Conservation (phyloP, 2,888 invertebrate genomes). For the Cybosia mesomella region DNA sequence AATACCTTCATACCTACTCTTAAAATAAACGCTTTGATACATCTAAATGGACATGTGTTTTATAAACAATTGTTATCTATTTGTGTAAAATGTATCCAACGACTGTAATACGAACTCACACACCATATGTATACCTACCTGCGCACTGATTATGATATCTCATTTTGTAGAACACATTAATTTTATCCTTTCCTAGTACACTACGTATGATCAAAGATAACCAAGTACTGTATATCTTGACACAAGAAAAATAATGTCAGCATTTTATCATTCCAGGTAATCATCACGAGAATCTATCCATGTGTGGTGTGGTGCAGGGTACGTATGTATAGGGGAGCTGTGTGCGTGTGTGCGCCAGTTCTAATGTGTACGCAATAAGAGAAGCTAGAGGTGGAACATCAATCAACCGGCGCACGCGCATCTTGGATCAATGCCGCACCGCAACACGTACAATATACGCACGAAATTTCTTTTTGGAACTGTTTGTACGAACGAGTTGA, state of each 20-base stretch:
- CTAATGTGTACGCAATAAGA: slow-evolving; percentile 11
- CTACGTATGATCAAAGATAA: slow-evolving; percentile 16
- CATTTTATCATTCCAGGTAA: slow-evolving; percentile 25
- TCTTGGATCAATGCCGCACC: too few relatives aligned
- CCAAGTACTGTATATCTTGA: slow-evolving; percentile 5
- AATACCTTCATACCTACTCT: too few relatives aligned
- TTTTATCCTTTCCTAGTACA: slow-evolving; percentile 5
- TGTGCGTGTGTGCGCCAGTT: not conserved
- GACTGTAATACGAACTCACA: not conserved
- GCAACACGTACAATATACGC: not conserved
- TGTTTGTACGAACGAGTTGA: not conserved
- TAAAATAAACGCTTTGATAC: too few relatives aligned
- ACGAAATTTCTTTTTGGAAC: not conserved
- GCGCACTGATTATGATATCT: slow-evolving; percentile 4
- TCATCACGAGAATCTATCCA: not conserved
- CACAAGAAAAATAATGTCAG: slow-evolving; percentile 13
- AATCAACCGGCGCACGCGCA: slow-evolving; percentile 17
- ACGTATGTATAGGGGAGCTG: not conserved
- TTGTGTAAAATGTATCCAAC: not conserved
- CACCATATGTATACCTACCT: not conserved
- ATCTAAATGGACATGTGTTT: too few relatives aligned
- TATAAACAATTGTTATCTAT: too few relatives aligned
- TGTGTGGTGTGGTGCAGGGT: not conserved
- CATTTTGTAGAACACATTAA: slow-evolving; percentile 3
- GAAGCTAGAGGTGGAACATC: slow-evolving; percentile 2